Conservation (phyloP, 1,140 invertebrate genomes). For the Atta colombica region DNA sequence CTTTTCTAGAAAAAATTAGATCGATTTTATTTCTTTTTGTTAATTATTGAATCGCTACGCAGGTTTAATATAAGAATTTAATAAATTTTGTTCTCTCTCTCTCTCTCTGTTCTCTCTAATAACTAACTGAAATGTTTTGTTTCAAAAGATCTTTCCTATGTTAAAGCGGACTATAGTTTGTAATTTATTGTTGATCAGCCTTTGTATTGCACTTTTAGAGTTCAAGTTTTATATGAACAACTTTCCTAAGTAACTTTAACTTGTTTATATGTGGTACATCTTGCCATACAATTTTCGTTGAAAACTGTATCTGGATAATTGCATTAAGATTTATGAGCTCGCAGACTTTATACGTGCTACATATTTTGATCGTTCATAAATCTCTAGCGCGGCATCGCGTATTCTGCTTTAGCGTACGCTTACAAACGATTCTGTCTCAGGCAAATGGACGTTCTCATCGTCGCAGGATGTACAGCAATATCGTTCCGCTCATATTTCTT, state of each 20-base stretch:
- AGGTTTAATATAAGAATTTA: background rate
- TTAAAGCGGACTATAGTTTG: background rate
- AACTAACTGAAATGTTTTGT: background rate
- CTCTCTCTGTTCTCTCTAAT: background rate
- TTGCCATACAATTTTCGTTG: conserved; percentile 20
- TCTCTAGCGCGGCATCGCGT: conserved; percentile 36
- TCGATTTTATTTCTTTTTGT: background rate
- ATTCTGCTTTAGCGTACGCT: conserved; percentile 36
- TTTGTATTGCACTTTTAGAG: background rate
- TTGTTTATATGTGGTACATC: conserved; percentile 36
- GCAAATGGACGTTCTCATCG: conserved; percentile 47
- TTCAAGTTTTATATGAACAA: conserved; percentile 34
- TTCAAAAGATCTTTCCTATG: background rate
- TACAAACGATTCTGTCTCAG: conserved; percentile 43
- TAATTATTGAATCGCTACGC: background rate
- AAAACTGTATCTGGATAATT: conserved; percentile 54
- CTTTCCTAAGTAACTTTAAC: conserved; percentile 34
- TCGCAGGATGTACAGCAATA: conserved; percentile 30
- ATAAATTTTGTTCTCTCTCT: background rate
- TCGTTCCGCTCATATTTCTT: conserved; percentile 35
- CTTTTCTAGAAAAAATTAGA: background rate
- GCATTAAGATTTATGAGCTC: conserved; percentile 53
- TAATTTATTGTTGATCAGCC: conserved; percentile 16
- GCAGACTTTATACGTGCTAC: conserved; percentile 36
- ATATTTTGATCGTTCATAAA: conserved; percentile 52